Evolutionary conservation across 2,113 vertebrate genomes (phyloP).

Genomic region (Nesogale talazaci): DNA sequence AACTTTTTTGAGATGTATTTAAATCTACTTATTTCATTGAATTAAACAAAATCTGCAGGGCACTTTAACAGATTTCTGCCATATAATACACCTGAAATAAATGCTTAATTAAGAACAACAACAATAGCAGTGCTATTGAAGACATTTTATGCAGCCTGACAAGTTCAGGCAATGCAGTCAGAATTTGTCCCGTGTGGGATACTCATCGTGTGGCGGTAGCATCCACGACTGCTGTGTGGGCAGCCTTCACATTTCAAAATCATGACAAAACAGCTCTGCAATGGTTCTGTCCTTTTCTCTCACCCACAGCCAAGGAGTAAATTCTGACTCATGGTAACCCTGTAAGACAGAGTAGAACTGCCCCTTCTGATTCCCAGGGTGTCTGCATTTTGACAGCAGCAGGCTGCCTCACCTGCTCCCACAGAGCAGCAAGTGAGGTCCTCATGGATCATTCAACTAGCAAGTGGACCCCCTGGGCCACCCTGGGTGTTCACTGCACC

Average conservation of each 20-base stretch:
- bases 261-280: not conserved
- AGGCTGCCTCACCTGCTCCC: not conserved
- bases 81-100: not conserved
- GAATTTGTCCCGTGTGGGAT: not conserved
- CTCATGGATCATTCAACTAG: not conserved
- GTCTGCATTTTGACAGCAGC: not conserved
- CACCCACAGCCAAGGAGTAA: not conserved
- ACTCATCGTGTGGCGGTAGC: not conserved
- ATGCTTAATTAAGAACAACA: not conserved
- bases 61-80: slow-evolving; percentile 25
- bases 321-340: not conserved
- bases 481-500: not conserved
- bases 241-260: not conserved
- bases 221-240: not conserved
- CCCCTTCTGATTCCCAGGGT: not conserved
- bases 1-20: not conserved
- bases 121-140: not conserved
- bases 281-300: not conserved
- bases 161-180: not conserved
- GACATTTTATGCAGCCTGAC: not conserved
- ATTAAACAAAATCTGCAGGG: not conserved
- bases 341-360: not conserved
- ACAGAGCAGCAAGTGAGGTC: not conserved
- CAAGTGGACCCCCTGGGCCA: not conserved
- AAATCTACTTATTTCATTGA: not conserved